phyloP scores from a whole-genome alignment of 2,888 invertebrate genomes.

The Heliconius sara region DNA sequence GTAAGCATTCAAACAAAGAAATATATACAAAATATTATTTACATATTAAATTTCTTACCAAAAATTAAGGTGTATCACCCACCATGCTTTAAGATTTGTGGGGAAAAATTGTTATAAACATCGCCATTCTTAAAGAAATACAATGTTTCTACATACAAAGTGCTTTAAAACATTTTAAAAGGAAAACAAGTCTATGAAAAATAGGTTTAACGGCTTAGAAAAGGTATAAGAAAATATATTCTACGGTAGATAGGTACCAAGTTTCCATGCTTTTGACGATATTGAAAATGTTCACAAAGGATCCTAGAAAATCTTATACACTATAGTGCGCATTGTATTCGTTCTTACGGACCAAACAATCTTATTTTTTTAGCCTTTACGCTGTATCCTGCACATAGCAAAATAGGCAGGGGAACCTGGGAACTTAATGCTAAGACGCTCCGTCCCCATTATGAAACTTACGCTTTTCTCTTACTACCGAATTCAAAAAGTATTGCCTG shows the following conservation, averaged over 20 bases:
- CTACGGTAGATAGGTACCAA: not conserved
- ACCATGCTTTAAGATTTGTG: not conserved
- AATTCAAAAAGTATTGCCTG: too few relatives aligned
- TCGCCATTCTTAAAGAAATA: not conserved
- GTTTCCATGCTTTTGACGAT: slow-evolving; percentile 14
- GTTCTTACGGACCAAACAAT: not conserved
- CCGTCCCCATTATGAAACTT: too few relatives aligned
- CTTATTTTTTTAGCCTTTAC: not conserved
- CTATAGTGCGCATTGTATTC: slow-evolving; percentile 7
- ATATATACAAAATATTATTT: slow-evolving; percentile 24
- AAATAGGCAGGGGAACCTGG: too few relatives aligned
- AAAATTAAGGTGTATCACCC: slow-evolving; percentile 4
- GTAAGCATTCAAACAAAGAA: slow-evolving; percentile 39
- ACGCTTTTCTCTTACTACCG: too few relatives aligned
- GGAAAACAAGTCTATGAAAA: slow-evolving; percentile 2
- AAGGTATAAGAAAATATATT: slow-evolving; percentile 8
- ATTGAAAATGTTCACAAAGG: slow-evolving; percentile 13
- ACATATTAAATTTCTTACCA: not conserved
- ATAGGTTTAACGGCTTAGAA: slow-evolving; percentile 11
- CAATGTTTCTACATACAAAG: not conserved
- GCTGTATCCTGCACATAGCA: too few relatives aligned
- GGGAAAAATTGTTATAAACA: not conserved
- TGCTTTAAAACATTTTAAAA: not conserved
- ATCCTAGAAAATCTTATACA: slow-evolving; percentile 14
- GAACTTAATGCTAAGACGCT: too few relatives aligned